Evolutionary conservation across 2,888 invertebrate species (phyloP), one percentile per base, ranked within the genome.

Genomic region (Polymixis lichenea): DNA sequence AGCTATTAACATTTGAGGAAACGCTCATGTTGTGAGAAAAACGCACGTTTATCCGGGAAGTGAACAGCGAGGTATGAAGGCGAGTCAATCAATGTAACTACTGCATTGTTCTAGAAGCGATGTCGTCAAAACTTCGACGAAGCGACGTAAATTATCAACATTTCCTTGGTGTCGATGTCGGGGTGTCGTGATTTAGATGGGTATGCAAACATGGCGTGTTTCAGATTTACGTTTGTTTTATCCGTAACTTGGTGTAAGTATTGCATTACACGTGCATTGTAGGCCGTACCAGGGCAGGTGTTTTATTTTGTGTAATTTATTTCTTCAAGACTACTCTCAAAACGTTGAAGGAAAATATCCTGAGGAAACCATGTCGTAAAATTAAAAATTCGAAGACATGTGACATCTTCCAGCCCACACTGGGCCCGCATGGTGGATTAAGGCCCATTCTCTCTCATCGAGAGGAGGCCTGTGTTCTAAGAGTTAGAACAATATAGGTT

Each of bases 1-100:
- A 80, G 76, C 78, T 83, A 78, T 73, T 85, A 81, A 82, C 79
- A 87, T 78, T 85, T 84, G 72, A 90, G 92, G 91, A 93, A 93
- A 90, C 86, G 83, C 80, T 80, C 70, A 58, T 82, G 88, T 89
- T 91, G 87, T 91, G 91, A 89, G 92, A 93, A 93, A 92, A 92
- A 89, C 82, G 69, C 60, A 72, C 66, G 72, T 76, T 80, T 88
- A 89, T 92, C 91, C 92, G 91, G 93, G 93, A 93, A 93, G 90
- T 88, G 86, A 75, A 80, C 72, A 56, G 68, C 72, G 49, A 77
- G 68, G 72, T 82, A 82, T 75, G 75, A 70, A 78, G 67, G 73
- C 68, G 55, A 79, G 68, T 81, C 84, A 72, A 86, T 90, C 88
- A 84, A 87, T 88, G 83, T 87, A 89, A 90, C 82, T 82, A 80